Conservation (phyloP, 2,888 invertebrate genomes). For the Drosophila nr. perissopoda region DNA sequence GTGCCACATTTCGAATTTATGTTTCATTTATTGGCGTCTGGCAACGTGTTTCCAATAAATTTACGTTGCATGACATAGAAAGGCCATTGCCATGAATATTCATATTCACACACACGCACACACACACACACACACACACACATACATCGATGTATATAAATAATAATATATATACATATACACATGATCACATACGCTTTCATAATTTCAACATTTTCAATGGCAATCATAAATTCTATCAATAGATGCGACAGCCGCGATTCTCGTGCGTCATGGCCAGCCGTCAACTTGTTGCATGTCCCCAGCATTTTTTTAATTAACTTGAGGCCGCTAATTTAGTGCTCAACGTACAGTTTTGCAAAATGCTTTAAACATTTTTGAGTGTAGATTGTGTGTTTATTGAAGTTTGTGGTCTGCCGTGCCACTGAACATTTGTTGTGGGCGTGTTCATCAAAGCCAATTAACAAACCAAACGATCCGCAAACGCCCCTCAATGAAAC, state of each 20-base stretch:
- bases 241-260: slow-evolving; percentile 52
- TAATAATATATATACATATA: not conserved
- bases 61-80: slow-evolving; percentile 54
- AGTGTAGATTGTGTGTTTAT: slow-evolving; percentile 1
- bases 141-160: not conserved
- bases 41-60: slow-evolving; percentile 74
- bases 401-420: slow-evolving; percentile 14
- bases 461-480: slow-evolving; percentile 25
- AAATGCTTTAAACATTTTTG: slow-evolving; percentile 11
- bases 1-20: slow-evolving; percentile 61
- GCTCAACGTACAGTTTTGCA: slow-evolving; percentile 40
- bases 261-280: slow-evolving; percentile 71
- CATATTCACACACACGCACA: slow-evolving; percentile 45
- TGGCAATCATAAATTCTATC: slow-evolving; percentile 75
- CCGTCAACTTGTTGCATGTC: slow-evolving; percentile 79
- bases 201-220: slow-evolving; percentile 60
- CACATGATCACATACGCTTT: slow-evolving; percentile 25
- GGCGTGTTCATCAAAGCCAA: slow-evolving; percentile 33
- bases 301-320: slow-evolving; percentile 58
- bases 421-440: slow-evolving; percentile 26
- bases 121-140: slow-evolving; percentile 20
- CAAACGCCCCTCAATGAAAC: slow-evolving; percentile 24
- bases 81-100: slow-evolving; percentile 49
- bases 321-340: slow-evolving; percentile 61
- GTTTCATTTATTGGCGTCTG: slow-evolving; percentile 75